A percentile compares a stretch with the other conserved stretches of the same genome.
These are phyloP conservation scores for Poecilia latipinna DNA, from an alignment of 2,113 vertebrate genomes.

Conservation along the genomic window DNA sequence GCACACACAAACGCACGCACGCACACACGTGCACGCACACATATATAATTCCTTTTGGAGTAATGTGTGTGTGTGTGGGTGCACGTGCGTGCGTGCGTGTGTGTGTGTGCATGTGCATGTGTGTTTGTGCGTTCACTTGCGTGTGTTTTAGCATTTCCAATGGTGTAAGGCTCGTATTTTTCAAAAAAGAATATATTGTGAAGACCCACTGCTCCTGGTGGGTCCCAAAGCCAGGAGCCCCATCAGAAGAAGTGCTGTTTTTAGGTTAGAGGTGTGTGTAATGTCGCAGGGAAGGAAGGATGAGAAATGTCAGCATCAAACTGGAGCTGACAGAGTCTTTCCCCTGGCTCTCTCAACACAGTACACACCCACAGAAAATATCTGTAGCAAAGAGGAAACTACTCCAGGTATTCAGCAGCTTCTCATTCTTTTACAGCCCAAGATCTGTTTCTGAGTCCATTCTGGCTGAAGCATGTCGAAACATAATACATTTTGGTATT, in stretches of 20 bases:
- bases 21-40: background rate
- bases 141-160: background rate
- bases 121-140: too few relatives aligned
- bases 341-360: conserved; percentile 13
- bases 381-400: background rate
- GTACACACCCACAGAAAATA: conserved; percentile 4
- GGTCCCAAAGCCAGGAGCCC: too few relatives aligned
- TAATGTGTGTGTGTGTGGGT: background rate
- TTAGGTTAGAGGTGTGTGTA: background rate
- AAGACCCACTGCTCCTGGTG: too few relatives aligned
- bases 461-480: background rate
- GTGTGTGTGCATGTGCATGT: too few relatives aligned
- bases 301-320: conserved; percentile 51
- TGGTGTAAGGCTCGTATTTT: too few relatives aligned
- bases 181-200: too few relatives aligned
- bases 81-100: too few relatives aligned
- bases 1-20: conserved; percentile 1
- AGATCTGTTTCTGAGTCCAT: background rate
- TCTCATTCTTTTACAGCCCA: background rate
- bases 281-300: background rate
- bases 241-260: too few relatives aligned
- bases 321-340: conserved; percentile 37
- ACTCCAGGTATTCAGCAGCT: background rate
- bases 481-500: background rate
- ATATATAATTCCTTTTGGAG: background rate